These are phyloP conservation scores for Pavo muticus DNA, from an alignment of 2,113 vertebrate genomes.

Conservation along the genomic window DNA sequence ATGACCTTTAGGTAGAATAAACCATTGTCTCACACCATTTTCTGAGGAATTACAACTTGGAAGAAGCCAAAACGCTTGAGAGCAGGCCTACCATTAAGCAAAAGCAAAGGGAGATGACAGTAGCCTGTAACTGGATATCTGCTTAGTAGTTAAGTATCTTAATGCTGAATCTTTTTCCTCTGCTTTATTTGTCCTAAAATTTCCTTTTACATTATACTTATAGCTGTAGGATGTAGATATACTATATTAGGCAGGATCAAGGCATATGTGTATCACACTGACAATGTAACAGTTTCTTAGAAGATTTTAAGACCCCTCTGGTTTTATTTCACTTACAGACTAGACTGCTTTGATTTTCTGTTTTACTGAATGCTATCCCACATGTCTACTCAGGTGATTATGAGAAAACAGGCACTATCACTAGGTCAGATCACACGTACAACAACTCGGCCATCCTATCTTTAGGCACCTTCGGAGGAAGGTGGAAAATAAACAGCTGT, in stretches of 20 bases:
- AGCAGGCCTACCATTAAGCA: background rate
- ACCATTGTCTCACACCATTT: background rate
- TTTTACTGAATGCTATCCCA: background rate
- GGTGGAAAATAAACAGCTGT: background rate
- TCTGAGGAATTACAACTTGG: background rate
- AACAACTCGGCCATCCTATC: background rate
- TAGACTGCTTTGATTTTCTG: background rate
- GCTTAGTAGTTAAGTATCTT: background rate
- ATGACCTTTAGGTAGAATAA: background rate
- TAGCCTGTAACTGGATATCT: background rate
- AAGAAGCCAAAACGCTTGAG: background rate
- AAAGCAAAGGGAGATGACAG: background rate
- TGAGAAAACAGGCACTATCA: background rate
- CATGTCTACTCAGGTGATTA: background rate
- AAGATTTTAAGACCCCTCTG: background rate
- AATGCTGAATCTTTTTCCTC: background rate
- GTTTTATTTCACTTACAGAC: background rate
- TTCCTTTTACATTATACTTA: background rate
- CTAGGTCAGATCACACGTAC: background rate
- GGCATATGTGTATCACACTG: background rate
- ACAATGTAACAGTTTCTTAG: background rate
- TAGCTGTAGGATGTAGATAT: background rate
- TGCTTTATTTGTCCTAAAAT: background rate
- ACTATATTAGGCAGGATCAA: background rate
- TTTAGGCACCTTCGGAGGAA: background rate